Base-by-base conservation (phyloP, 2,888 invertebrate species). In the Hypomecis atomaria region DNA sequence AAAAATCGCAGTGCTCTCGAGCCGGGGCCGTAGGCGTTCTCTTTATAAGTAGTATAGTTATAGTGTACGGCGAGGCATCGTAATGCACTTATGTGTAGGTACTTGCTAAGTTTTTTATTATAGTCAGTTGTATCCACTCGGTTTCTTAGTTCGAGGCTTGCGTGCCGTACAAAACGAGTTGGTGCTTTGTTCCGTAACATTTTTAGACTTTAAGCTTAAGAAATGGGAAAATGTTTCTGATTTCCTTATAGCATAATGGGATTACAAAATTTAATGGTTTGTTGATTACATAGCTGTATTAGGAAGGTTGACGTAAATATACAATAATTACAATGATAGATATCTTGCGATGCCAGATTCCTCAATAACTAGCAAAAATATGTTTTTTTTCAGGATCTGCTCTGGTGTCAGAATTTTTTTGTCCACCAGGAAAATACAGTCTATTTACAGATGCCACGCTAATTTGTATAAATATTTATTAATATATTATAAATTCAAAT, bases 61-160 rank as follows among this genome's bases (percentile, higher is more conserved):
- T 87, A 81, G 79, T 77, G 78, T 52, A 61, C 47, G 81, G 85
- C 80, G 81, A 83, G 81, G 83, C 84, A 83, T 86, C 88, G 90
- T 88, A 90, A 88, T 91, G 90, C 89, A 90, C 91, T 92, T 92
- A 90, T 91, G 91, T 90, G 91, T 89, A 81, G 80, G 81, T 81
- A 89, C 90, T 89, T 77, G 87, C 90, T 86, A 88, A 90, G 84
- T 91, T 92, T 92, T 92, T 92, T 92, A 92, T 91, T 92, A 91
- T 91, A 90, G 82, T 85, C 86, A 77, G 86, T 87, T 90, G 85
- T 88, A 89, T 85, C 83, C 84, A 78, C 85, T 85, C 87, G 83
- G 89, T 89, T 88, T 87, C 85, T 87, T 85, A 84, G 85, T 88
- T 88, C 84, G 86, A 88, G 82, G 76, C 83, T 82, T 74, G 81